Conservation (phyloP, 23 tunicate species). For the Ascidia mentula region DNA sequence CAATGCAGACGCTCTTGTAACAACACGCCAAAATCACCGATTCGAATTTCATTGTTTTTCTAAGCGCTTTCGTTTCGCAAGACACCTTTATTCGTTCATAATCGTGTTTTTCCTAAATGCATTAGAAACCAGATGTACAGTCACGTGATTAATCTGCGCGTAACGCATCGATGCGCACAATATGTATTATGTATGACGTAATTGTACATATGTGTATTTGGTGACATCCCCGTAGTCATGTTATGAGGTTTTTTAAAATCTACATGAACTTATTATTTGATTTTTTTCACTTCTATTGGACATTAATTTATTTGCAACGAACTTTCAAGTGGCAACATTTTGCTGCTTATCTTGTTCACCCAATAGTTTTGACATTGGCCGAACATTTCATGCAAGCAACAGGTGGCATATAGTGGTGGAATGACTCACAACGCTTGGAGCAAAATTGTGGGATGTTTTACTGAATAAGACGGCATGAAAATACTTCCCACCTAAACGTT, state of each 20-base stretch:
- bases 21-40: conserved; percentile 2
- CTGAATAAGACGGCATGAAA: background rate
- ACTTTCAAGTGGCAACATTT: no score
- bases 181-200: background rate
- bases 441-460: background rate
- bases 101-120: conserved; percentile 4
- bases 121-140: background rate
- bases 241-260: no score
- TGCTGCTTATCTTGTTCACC: no score
- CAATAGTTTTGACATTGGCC: no score
- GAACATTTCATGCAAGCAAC: no score
- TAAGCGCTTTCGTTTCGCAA: background rate
- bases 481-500: no score
- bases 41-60: conserved; percentile 11
- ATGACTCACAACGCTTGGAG: background rate
- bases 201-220: no score
- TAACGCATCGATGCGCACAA: background rate
- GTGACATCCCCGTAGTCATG: no score
- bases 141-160: background rate
- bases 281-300: no score
- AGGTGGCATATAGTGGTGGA: no score
- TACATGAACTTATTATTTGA: no score
- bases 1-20: conserved; percentile 3
- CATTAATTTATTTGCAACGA: no score
- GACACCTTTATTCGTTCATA: background rate